Base-by-base conservation (phyloP, 64 coral and sea anemone species). In the Porites australiensis region DNA sequence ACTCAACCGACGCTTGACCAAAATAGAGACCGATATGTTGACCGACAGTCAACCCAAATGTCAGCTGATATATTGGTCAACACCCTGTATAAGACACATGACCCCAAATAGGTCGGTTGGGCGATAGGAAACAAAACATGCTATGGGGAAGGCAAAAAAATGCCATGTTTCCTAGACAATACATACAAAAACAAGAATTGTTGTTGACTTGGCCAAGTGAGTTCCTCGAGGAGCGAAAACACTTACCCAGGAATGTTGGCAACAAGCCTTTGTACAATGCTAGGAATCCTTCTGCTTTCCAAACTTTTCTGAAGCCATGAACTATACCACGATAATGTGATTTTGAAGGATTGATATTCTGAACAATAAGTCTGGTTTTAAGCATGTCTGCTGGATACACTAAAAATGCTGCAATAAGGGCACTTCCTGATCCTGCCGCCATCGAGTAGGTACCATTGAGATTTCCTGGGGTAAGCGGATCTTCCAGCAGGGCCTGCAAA, bases 341-440 rank as follows among this genome's bases (percentile, higher is more conserved):
- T 60, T 86, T 71, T 23, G 80, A 67, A 53, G 90, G 87, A 21
- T 96, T 45, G 1, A 85, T 87, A 82, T 90, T 82, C 50, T 97
- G 95, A 22, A 97, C 88, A 65, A 90, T 97, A 67, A 97, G 75
- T 91, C 95, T 94, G 44, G 95, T 97, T 58, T 93, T 94, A 5
- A 97, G 91, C 67, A 94, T 75, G 15, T 97, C 95, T 62, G 90
- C 70, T 70, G 95, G 95, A 71, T 97, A 97, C 8, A 97, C 88
- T 58, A 90, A 60, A 13, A 94, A 50, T 19, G 87, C 87, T 6
- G 92, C 95, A 53, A 97, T 90, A 51, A 93, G 48, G 0, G 88
- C 90, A 61, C 95, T 94, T 1, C 74, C 60, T 54, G 82, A 82
- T 9, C 88, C 92, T 61, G 92, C 88, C 16, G 94, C 52, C 82